A percentile compares a stretch with the other conserved stretches of the same genome.
Conservation (phyloP, 2,113 vertebrate genomes). For the Labeo rohita region DNA sequence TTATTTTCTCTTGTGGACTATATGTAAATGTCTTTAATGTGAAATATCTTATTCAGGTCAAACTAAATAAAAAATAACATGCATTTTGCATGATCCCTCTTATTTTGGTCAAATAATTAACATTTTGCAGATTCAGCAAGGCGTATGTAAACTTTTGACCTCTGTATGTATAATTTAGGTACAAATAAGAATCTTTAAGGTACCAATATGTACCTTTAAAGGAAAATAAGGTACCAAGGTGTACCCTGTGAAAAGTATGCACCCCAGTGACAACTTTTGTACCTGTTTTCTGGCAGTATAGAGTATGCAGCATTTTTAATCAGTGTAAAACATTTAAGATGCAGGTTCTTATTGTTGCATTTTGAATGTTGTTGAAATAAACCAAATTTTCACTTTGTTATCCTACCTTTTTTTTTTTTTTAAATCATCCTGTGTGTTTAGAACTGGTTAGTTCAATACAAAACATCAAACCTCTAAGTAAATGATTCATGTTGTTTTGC, state of each 20-base stretch:
- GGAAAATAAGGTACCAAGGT: background rate
- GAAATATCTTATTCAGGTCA: too few relatives aligned
- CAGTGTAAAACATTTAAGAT: background rate
- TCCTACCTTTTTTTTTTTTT: background rate
- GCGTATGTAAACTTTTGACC: too few relatives aligned
- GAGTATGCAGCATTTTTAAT: background rate
- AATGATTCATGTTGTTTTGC: constrained; percentile 25
- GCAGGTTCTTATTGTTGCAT: background rate
- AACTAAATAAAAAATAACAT: too few relatives aligned
- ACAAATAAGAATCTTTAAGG: background rate
- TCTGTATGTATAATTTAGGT: background rate
- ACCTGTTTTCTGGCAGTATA: background rate
- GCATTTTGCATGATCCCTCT: too few relatives aligned
- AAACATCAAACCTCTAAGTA: background rate
- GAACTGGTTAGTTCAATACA: background rate
- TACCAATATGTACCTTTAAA: background rate
- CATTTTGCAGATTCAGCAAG: too few relatives aligned
- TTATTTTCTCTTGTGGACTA: too few relatives aligned
- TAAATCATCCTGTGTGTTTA: background rate
- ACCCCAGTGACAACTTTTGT: background rate
- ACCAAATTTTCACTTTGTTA: background rate
- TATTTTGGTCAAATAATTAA: too few relatives aligned
- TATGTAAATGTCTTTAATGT: too few relatives aligned
- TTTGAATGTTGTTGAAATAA: background rate
- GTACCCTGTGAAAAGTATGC: background rate